Conservation (phyloP, 2,113 vertebrate genomes). For the Bufo bufo region DNA sequence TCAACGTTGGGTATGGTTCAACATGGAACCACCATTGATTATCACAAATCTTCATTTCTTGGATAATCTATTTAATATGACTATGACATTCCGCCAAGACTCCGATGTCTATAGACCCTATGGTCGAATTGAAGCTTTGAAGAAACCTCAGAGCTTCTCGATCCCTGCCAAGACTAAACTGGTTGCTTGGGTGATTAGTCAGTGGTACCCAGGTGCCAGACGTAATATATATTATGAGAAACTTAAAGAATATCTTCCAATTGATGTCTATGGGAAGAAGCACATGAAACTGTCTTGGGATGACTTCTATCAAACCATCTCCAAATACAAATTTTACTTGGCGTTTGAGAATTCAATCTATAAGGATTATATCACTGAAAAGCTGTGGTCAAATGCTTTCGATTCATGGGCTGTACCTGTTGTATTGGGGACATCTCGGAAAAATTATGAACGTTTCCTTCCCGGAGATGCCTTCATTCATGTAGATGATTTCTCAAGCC, state of each 20-base stretch:
- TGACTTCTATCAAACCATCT: conserved; percentile 27
- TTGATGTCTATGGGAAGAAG: conserved; percentile 67
- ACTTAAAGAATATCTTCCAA: conserved; percentile 64
- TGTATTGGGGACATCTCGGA: conserved; percentile 68
- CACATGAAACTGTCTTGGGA: conserved; percentile 55
- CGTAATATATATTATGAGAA: conserved; percentile 63
- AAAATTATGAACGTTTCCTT: conserved; percentile 66
- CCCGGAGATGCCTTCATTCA: conserved; percentile 73
- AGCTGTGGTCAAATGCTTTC: conserved; percentile 72
- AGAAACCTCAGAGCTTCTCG: conserved; percentile 9
- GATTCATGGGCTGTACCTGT: conserved; percentile 68
- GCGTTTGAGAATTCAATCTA: conserved; percentile 73
- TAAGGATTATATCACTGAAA: conserved; percentile 74
- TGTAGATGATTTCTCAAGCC: conserved; percentile 70
- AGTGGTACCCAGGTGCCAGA: conserved; percentile 59
- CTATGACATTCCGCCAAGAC: conserved; percentile 43
- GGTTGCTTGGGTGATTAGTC: conserved; percentile 71
- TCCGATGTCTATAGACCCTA: conserved; percentile 46
- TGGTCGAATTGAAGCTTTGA: conserved; percentile 15
- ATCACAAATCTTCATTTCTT: conserved; percentile 36
- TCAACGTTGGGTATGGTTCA: conserved; percentile 48
- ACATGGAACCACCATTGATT: conserved; percentile 33
- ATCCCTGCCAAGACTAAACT: conserved; percentile 56
- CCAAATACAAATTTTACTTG: conserved; percentile 71
- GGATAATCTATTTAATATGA: conserved; percentile 45